Conservation (phyloP, 2,797 vertebrate species). For the Eutrigla gurnardus region DNA sequence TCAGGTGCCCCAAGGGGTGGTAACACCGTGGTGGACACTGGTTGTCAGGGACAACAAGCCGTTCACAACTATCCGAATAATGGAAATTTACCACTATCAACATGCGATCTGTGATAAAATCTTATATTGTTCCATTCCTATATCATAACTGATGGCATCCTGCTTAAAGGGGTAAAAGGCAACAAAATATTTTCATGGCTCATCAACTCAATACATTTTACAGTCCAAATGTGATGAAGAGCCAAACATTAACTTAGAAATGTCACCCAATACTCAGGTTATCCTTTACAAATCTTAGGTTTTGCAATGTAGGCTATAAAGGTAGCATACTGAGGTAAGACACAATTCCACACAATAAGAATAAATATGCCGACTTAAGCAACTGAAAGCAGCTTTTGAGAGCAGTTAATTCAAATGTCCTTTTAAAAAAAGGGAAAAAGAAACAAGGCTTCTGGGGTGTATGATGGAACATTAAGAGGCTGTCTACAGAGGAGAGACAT, state of each 20-base stretch:
- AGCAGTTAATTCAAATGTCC: not conserved
- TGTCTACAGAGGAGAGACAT: not conserved
- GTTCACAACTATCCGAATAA: no score
- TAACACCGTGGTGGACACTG: no score
- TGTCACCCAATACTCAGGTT: conserved; percentile 1
- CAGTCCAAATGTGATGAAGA: conserved; percentile 1
- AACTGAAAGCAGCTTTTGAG: not conserved
- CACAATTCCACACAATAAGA: not conserved
- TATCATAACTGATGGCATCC: not conserved
- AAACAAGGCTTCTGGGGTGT: no score
- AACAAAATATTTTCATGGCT: not conserved
- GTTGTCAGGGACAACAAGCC: no score
- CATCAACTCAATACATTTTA: conserved; percentile 10
- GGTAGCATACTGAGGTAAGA: not conserved
- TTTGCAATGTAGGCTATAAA: not conserved
- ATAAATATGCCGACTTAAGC: not conserved
- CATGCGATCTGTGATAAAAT: no score
- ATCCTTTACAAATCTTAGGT: not conserved
- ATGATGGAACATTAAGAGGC: not conserved
- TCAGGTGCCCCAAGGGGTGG: no score
- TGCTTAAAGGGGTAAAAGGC: not conserved
- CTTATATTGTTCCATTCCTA: no score
- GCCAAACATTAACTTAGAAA: not conserved
- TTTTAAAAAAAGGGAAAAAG: no score
- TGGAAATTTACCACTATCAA: no score